Evolutionary conservation across 2,888 invertebrate genomes (phyloP).

Genomic region (Tuberolachnus salignus): DNA sequence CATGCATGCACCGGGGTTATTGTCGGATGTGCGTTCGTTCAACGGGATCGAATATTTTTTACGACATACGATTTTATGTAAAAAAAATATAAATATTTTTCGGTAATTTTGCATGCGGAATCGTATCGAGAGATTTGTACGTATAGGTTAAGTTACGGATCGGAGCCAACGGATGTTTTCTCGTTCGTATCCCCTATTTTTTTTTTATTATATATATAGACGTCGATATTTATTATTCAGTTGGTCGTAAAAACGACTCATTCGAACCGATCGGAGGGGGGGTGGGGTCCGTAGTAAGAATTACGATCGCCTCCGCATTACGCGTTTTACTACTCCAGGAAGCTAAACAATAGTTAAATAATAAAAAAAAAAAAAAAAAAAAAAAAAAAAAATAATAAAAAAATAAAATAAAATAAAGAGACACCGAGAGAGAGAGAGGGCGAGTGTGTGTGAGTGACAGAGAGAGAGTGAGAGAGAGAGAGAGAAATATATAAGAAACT

Average conservation of each 20-base stretch:
- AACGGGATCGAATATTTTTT: constrained; percentile 27
- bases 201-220: not conserved
- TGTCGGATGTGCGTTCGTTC: not conserved
- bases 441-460: not conserved
- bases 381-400: constrained; percentile 55
- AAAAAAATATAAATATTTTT: not conserved
- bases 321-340: constrained; percentile 46
- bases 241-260: constrained; percentile 48
- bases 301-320: constrained; percentile 40
- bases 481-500: constrained; percentile 4
- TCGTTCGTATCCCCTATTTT: constrained; percentile 17
- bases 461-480: not conserved
- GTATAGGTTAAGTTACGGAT: constrained; percentile 52
- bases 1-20: not conserved
- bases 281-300: constrained; percentile 35
- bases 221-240: constrained; percentile 55
- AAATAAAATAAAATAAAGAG: not conserved
- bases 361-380: constrained; percentile 33
- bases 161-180: constrained; percentile 53
- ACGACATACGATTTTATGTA: constrained; percentile 35
- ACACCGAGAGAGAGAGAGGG: not conserved
- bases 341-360: constrained; percentile 55
- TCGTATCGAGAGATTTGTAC: constrained; percentile 45
- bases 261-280: not conserved
- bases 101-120: constrained; percentile 36